phyloP scores from a whole-genome alignment of 2,888 invertebrate species.

The Sinelater perroti region DNA sequence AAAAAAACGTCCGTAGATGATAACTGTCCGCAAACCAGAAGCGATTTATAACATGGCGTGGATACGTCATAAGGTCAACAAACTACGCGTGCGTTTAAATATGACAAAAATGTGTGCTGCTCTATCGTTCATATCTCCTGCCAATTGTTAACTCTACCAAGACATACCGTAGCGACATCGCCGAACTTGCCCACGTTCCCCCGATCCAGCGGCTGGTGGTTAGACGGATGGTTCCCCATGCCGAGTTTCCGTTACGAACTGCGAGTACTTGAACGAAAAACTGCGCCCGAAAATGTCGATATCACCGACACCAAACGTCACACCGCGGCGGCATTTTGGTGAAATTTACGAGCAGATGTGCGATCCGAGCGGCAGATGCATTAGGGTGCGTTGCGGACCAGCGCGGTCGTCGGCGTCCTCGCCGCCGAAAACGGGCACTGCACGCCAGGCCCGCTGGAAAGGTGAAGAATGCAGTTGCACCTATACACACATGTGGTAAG shows the following conservation, averaged over 20 bases:
- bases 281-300: no score
- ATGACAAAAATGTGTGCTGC: slow-evolving; percentile 9
- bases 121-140: slow-evolving; percentile 25
- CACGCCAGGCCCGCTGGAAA: slow-evolving; percentile 33
- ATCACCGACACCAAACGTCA: slow-evolving; percentile 17
- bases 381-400: slow-evolving; percentile 42
- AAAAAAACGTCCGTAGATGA: no score
- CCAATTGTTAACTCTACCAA: no score
- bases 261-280: slow-evolving; percentile 36
- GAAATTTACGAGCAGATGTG: slow-evolving; percentile 50
- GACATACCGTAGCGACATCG: slow-evolving; percentile 59
- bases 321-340: slow-evolving; percentile 27
- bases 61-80: slow-evolving; percentile 34
- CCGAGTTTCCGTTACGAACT: slow-evolving; percentile 67
- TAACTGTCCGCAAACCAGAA: background rate
- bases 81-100: slow-evolving; percentile 23
- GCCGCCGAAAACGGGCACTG: slow-evolving; percentile 9
- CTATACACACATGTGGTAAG: slow-evolving; percentile 41
- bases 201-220: slow-evolving; percentile 83
- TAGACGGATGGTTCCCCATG: slow-evolving; percentile 89
- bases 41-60: slow-evolving; percentile 29
- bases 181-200: slow-evolving; percentile 64
- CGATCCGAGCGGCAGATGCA: slow-evolving; percentile 53
- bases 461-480: slow-evolving; percentile 47
- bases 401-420: slow-evolving; percentile 22